phyloP scores from a whole-genome alignment of 2,888 invertebrate genomes.

The Ophion costatus region DNA sequence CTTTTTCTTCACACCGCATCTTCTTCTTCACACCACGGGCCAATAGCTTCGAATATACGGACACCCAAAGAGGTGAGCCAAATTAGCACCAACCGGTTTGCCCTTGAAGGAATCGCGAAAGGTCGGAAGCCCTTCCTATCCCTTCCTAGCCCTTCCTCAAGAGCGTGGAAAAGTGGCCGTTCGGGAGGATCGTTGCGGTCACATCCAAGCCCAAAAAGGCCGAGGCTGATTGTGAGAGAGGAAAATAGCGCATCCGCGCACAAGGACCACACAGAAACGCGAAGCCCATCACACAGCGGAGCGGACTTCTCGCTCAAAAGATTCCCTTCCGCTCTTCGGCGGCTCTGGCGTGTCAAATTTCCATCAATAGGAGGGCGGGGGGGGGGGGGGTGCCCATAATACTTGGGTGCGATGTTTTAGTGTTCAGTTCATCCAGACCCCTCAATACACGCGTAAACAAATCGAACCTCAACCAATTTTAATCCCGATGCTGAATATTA shows the following conservation, averaged over 20 bases:
- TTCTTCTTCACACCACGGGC: too few relatives aligned
- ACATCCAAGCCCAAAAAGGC: constrained; percentile 68
- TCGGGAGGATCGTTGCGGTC: constrained; percentile 77
- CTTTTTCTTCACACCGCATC: too few relatives aligned
- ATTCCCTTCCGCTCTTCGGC: constrained; percentile 36
- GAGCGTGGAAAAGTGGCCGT: constrained; percentile 75
- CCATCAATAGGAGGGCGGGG: neutral
- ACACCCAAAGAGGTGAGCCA: neutral
- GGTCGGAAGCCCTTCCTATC: constrained; percentile 15
- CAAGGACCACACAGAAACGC: constrained; percentile 59
- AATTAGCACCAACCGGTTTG: constrained; percentile 4
- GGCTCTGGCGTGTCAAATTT: constrained; percentile 2
- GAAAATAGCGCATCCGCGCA: constrained; percentile 46
- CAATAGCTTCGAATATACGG: too few relatives aligned
- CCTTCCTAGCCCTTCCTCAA: constrained; percentile 70
- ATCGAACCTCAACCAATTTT: too few relatives aligned
- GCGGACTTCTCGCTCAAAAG: constrained; percentile 26
- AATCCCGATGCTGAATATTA: too few relatives aligned
- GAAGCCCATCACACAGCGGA: constrained; percentile 20
- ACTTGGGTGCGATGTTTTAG: too few relatives aligned
- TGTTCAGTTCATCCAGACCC: too few relatives aligned
- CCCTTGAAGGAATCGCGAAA: constrained; percentile 5
- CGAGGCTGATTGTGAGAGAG: constrained; percentile 40
- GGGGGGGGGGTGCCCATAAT: too few relatives aligned
- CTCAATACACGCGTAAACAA: too few relatives aligned